Evolutionary conservation across 2,888 invertebrate genomes (phyloP).

Genomic region (Heliconius charithonia): DNA sequence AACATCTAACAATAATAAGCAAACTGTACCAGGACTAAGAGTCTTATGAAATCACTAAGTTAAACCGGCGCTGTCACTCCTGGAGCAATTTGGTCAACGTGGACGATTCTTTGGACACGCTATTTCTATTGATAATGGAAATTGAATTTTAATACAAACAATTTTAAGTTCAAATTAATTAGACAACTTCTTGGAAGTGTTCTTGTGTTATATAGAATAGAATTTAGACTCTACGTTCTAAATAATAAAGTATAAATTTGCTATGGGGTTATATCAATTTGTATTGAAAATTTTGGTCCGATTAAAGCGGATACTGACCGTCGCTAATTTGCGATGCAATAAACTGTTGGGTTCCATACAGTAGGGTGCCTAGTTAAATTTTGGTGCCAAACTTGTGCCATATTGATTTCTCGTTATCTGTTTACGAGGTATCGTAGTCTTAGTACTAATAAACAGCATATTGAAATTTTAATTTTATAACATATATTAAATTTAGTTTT

Average conservation of each 20-base stretch:
- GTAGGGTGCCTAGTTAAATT: constrained; percentile 41
- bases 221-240: constrained; percentile 31
- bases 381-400: constrained; percentile 38
- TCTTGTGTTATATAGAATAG: constrained; percentile 5
- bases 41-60: constrained; percentile 66
- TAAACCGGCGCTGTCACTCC: constrained; percentile 64
- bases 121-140: constrained; percentile 40
- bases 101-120: constrained; percentile 56
- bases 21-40: constrained; percentile 52
- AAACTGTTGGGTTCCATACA: constrained; percentile 40
- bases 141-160: constrained; percentile 45
- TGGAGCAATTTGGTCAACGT: constrained; percentile 59
- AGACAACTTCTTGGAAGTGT: constrained; percentile 9
- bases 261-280: constrained; percentile 22
- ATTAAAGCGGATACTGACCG: constrained; percentile 71
- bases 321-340: constrained; percentile 59
- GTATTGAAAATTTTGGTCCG: constrained; percentile 59
- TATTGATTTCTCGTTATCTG: constrained; percentile 36
- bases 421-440: constrained; percentile 22
- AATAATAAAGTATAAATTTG: constrained; percentile 33
- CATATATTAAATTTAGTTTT: background rate
- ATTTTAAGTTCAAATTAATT: constrained; percentile 41
- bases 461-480: background rate
- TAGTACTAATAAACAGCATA: background rate
- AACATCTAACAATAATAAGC: constrained; percentile 48